Percentiles rank a stretch among this genome's conserved stretches.
phyloP scores from a whole-genome alignment of 2,888 invertebrate species.

The Shargacucullia verbasci region DNA sequence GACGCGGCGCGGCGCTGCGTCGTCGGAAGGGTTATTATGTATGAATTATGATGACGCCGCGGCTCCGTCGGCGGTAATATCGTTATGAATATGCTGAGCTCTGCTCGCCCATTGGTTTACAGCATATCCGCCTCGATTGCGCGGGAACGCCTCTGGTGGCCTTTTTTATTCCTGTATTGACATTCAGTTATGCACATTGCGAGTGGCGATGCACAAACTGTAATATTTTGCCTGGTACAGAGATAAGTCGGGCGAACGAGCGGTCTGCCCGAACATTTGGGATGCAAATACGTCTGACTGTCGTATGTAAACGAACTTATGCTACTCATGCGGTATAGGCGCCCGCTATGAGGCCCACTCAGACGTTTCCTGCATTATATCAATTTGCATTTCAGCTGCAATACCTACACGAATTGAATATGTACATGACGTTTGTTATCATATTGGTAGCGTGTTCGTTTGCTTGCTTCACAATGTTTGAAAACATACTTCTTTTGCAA shows the following conservation, averaged over 20 bases:
- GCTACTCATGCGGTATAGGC: constrained; percentile 86
- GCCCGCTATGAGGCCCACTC: constrained; percentile 87
- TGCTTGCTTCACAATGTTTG: constrained; percentile 16
- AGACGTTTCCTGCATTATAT: constrained; percentile 89
- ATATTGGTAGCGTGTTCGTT: constrained; percentile 48
- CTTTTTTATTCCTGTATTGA: constrained; percentile 88
- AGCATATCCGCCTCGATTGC: constrained; percentile 85
- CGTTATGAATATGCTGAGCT: constrained; percentile 89
- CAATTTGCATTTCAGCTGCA: constrained; percentile 87
- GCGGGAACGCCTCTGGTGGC: constrained; percentile 87
- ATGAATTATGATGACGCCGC: constrained; percentile 89
- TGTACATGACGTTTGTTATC: constrained; percentile 51
- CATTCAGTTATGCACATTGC: constrained; percentile 88
- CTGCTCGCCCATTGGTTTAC: constrained; percentile 86
- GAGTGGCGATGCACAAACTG: constrained; percentile 87
- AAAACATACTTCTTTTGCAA: constrained; percentile 5
- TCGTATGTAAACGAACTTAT: constrained; percentile 89
- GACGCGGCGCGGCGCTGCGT: constrained; percentile 76
- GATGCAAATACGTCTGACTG: constrained; percentile 87
- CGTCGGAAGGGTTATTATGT: constrained; percentile 89
- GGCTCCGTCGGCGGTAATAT: constrained; percentile 87
- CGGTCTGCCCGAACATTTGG: constrained; percentile 85
- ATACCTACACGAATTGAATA: constrained; percentile 56
- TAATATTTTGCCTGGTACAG: constrained; percentile 86
- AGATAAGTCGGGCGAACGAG: constrained; percentile 83